Evolutionary conservation across 2,888 invertebrate genomes (phyloP), one percentile per base, ranked within the genome.

Genomic region (Teleiodes luculella): DNA sequence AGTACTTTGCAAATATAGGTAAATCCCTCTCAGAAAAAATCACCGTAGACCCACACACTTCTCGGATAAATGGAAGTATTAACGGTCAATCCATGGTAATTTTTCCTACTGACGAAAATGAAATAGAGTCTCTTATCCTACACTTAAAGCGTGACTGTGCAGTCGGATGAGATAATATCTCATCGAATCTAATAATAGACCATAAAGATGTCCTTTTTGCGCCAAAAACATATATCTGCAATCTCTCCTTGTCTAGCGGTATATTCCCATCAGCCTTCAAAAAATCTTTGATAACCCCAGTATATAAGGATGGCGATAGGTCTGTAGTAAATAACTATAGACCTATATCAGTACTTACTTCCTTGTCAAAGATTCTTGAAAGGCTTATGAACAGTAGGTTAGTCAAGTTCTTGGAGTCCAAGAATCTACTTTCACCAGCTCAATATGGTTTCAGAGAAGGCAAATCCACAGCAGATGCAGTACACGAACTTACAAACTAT

Each of bases 141-240:
- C 3, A 6, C 14, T 18, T 49, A 14, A 49, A 49, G 14, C 16
- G 36, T 3, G 35, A 31, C 6, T 35, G 49, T 35, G 49, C 49
- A 14, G 18, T 49, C 7, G 49, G 49, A 11, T 49, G 49, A 16
- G 49, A 35, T 14, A 33, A 49, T 7, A 49, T 49, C 7, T 35
- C 49, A 3, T 13, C 16, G 6, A 49, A 35, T 8, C 18, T 49
- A 16, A 8, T 49, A 3, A 49, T 35, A 14, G 8, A 49, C 31
- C 20, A 35, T 35, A 33, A 49, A 14, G n/a, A 49, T 20, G 35
- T 35, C 3, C n/a, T 37, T 8, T 5, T 37, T 37, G 6, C 30
- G 4, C 30, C 30, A 30, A 30, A 6, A 30, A 37, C 13, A 8
- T n/a, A 37, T 13, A 37, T 37, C 11, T 37, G 37, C 13, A 37